Evolutionary conservation across 2,113 vertebrate genomes (phyloP), one percentile per base, ranked within the genome.

Genomic region (Sciurus niger): DNA sequence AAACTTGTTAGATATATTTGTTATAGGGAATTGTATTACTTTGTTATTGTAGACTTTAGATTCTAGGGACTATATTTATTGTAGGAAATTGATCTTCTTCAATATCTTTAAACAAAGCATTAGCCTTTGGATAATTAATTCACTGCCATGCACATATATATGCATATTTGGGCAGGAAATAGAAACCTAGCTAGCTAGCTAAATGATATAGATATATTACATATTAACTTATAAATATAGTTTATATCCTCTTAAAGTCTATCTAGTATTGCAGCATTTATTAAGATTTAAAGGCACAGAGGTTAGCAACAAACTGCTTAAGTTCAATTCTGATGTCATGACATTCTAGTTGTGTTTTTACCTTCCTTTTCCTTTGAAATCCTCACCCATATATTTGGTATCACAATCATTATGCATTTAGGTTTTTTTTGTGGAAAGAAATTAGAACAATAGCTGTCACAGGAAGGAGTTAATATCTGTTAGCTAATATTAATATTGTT

Each of bases 41-140:
- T 90, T 95, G 22, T 82, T 90, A 91, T 67, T 79, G 20, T 55
- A 80, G 1, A 83, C 13, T 84, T 40, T 51, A 89, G 14, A 84
- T 84, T 87, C n/a, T 94, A 73, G 37, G 43, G 32, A 87, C 40
- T 77, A 30, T 22, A 14, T 84, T 93, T 77, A 72, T 46, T 83
- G 16, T 73, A 46, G 37, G 32, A 93, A 90, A 72, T 87, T 58
- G 8, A 86, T 82, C 12, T n/a, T 87, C 91, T 84, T 86, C 87
- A 79, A 67, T 92, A 78, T 90, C 68, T 87, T 87, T 87, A 78
- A 85, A 74, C n/a, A 89, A 91, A 67, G 74, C 5, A 80, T 73
- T 89, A 72, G 20, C 17, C n/a, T 91, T 88, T 82, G 24, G 24
- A 85, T 93, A 90, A 65, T 86, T 77, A 93, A 91, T 34, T 60